These are phyloP conservation scores for Desmodus rotundus DNA, from an alignment of 2,113 vertebrate genomes.

Conservation along the genomic window DNA sequence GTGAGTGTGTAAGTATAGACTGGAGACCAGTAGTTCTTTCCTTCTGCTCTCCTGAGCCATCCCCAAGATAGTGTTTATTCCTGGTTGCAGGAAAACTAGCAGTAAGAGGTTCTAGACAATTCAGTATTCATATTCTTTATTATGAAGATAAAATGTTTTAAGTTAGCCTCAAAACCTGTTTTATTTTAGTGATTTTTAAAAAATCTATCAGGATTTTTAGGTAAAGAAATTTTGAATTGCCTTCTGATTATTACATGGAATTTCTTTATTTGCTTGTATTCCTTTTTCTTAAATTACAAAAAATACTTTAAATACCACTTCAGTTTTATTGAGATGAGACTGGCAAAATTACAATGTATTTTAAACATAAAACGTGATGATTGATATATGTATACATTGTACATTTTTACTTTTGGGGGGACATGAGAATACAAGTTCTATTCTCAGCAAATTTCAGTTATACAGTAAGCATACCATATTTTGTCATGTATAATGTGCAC, in stretches of 20 bases:
- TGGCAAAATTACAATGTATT: neutral
- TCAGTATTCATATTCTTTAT: neutral
- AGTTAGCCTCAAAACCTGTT: neutral
- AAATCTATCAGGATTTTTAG: neutral
- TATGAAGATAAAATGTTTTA: neutral
- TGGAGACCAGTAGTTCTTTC: neutral
- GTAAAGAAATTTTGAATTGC: constrained; percentile 35
- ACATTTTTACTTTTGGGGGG: neutral
- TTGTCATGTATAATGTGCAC: no score
- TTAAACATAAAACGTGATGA: neutral
- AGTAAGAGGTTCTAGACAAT: neutral
- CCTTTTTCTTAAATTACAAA: neutral
- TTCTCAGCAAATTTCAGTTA: neutral
- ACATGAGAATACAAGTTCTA: neutral
- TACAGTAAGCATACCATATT: neutral
- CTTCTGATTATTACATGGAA: neutral
- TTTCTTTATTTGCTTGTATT: neutral
- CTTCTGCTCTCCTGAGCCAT: neutral
- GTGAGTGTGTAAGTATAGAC: neutral
- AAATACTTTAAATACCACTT: neutral
- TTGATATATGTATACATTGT: neutral
- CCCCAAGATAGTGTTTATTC: neutral
- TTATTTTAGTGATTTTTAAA: neutral
- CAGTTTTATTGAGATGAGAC: neutral
- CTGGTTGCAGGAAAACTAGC: neutral